Evolutionary conservation across 2,797 vertebrate species (phyloP).

Genomic region (Argyrosomus regius): DNA sequence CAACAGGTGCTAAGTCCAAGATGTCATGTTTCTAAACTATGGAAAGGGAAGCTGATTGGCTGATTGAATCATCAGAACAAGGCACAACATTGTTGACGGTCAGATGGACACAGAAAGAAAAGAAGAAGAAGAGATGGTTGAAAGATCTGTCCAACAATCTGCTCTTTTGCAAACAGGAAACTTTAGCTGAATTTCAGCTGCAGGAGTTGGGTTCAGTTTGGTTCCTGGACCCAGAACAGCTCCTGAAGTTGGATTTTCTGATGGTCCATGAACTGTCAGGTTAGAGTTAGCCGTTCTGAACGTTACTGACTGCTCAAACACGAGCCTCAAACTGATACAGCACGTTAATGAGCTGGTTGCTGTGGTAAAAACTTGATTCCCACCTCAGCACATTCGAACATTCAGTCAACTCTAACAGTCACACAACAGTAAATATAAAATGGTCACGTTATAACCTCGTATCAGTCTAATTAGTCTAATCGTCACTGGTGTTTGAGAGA

Average conservation of each 20-base stretch:
- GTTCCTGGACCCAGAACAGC: background rate
- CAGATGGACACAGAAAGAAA: background rate
- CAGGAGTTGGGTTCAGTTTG: background rate
- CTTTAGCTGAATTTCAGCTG: background rate
- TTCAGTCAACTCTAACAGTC: no score
- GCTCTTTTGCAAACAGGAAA: no score
- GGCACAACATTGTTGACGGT: background rate
- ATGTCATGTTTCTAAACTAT: no score
- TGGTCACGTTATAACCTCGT: background rate
- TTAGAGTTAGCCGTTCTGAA: background rate
- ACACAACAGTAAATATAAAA: background rate
- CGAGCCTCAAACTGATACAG: background rate
- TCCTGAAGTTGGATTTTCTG: background rate
- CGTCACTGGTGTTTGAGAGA: no score
- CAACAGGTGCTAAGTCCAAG: background rate
- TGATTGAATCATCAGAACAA: background rate
- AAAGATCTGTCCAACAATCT: no score
- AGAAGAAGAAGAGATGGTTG: background rate
- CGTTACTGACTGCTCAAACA: background rate
- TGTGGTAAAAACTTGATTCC: no score
- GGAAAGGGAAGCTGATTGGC: no score
- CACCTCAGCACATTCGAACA: no score
- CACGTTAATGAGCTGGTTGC: background rate
- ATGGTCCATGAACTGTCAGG: background rate
- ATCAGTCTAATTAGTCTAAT: no score